Evolutionary conservation across 2,113 vertebrate genomes (phyloP), one percentile per base, ranked within the genome.

Genomic region (Cyprinodon tularosa): DNA sequence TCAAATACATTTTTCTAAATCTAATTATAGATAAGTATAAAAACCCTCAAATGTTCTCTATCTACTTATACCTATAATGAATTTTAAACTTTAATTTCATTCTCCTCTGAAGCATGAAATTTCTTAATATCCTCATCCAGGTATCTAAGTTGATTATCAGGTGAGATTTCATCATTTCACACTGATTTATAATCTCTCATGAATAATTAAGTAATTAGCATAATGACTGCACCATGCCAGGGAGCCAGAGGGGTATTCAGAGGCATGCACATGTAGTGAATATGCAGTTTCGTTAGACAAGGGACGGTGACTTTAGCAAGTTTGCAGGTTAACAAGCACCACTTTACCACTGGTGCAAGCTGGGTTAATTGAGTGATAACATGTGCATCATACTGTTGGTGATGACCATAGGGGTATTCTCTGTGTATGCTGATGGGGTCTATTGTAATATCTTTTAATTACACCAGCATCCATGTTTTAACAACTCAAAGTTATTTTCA

Each of bases 191-290:
- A 85, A 91, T 89, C 80, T 84, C 80, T 68, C n/a, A 74, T 47
- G 81, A 85, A 88, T 92, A 90, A 90, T 92, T 84, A 90, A 86
- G 72, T 71, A 89, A 90, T 92, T 92, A 90, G 73, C 84, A 89
- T 88, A 89, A 90, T 90, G 78, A 66, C 67, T 73, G 29, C 82
- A 5, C 74, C 84, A 20, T 74, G 86, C 81, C 78, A 45, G 44
- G 61, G 73, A 74, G 85, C 81, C 65, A 68, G 67, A 67, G 80
- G 86, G 80, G 77, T 74, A 53, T 80, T 83, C 62, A 39, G 64
- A 81, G 47, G 48, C 77, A 59, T 17, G 72, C 70, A 72, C 68
- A 65, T 68, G 17, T 50, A 62, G 68, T 53, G 72, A 83, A 75
- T 83, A 73, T 71, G 62, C 62, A 71, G 72, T 60, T 76, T 77